Conservation (phyloP, 2,797 vertebrate genomes). For the Labeo calbasu region DNA sequence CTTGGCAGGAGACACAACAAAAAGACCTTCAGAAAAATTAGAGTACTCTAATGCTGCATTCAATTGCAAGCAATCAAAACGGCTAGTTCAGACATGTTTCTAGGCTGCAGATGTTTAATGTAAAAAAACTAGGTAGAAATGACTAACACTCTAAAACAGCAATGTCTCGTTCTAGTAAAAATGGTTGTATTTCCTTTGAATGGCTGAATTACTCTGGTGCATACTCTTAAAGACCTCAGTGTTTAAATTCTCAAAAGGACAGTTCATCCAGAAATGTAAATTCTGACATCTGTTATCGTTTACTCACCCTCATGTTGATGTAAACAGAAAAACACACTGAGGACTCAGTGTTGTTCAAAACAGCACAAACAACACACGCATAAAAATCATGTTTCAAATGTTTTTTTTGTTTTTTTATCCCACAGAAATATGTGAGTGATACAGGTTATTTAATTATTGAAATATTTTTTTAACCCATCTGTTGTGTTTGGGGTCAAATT, state of each 20-base stretch:
- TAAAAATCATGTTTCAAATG: not conserved
- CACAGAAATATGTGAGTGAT: not conserved
- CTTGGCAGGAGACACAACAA: conserved; percentile 16
- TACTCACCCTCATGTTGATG: not conserved
- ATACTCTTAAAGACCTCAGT: not conserved
- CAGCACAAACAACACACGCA: not conserved
- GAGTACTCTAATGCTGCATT: not conserved
- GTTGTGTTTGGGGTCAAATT: no score
- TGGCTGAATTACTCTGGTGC: not conserved
- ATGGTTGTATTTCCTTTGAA: not conserved
- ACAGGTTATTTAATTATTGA: not conserved
- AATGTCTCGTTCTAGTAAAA: not conserved
- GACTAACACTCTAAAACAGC: not conserved
- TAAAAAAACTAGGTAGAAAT: not conserved
- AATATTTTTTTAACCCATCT: not conserved
- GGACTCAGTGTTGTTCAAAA: not conserved
- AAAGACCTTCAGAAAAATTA: conserved; percentile 37
- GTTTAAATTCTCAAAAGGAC: not conserved
- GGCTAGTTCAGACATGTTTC: not conserved
- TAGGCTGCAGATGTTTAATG: not conserved
- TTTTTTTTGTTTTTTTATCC: not conserved
- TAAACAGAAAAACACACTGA: not conserved
- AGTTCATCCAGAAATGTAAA: not conserved
- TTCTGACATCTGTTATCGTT: not conserved
- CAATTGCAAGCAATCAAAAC: conserved; percentile 24